Base-by-base conservation (phyloP, 2,113 vertebrate species). In the Dromas ardeola region DNA sequence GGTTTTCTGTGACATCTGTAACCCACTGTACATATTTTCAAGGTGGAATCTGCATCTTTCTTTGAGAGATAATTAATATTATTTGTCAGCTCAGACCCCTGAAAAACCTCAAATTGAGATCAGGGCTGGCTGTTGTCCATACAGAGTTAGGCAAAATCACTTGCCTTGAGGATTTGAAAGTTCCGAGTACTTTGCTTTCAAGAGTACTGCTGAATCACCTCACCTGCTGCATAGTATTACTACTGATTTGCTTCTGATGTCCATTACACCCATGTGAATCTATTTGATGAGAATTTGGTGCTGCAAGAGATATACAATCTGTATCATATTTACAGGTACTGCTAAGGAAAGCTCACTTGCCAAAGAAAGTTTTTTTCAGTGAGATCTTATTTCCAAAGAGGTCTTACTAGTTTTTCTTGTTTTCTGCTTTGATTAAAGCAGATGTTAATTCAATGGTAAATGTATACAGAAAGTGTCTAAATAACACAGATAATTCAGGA, bases 1-100 rank as follows among this genome's bases (percentile, higher is more conserved):
- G 18, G 7, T 92, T 95, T 95, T 95, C 81, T 95, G 56, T 70
- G 77, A 89, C 83, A 81, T 89, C 40, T 91, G 47, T 86, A 91
- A 65, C 65, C 13, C 38, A 30, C 49, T 89, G 22, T 86, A 59
- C 45, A 29, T 58, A 74, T 91, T 88, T 89, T 83, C 83, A 95
- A 86, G 40, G 61, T 42, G 53, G 40, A 95, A 96, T 87, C 45
- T 78, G 66, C 36, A 70, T 55, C 72, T 83, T 92, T 78, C 63
- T 95, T 91, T 89, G 70, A 76, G 34, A 81, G 25, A 61, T 74
- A 90, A 86, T 65, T 13, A 56, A 36, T 65, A 43, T 62, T 81
- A 62, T 65, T 93, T 77, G 19, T 74, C 50, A 50, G 38, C 74
- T 86, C 6, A 3, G 59, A 69, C 34, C 18, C 14, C 40, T 69